These are phyloP conservation scores for Neolamprologus caudopunctatus DNA, from an alignment of 2,113 vertebrate genomes.

Conservation along the genomic window DNA sequence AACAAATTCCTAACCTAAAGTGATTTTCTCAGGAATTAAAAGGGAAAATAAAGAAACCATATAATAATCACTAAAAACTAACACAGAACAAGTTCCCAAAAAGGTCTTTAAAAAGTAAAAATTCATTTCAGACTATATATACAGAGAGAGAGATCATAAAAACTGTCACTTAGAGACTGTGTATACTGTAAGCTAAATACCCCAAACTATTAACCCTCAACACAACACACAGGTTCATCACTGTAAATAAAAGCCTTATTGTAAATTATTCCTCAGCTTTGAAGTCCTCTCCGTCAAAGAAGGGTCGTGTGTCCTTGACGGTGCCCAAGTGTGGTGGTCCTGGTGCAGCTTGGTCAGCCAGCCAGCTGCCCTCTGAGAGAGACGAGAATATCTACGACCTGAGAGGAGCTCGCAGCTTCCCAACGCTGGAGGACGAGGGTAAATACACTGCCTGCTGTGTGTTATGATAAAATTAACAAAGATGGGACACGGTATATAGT, in stretches of 20 bases:
- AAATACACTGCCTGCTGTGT: not conserved
- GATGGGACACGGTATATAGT: not conserved
- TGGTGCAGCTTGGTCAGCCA: constrained; percentile 84
- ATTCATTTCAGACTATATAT: too few relatives aligned
- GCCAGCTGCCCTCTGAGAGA: constrained; percentile 85
- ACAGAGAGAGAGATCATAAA: not conserved
- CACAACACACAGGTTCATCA: not conserved
- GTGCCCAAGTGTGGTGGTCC: constrained; percentile 81
- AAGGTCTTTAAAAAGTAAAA: not conserved
- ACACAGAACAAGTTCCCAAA: rapidly evolving
- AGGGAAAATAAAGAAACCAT: not conserved
- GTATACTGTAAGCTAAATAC: not conserved
- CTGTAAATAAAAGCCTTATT: not conserved
- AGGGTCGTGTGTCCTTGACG: constrained; percentile 82
- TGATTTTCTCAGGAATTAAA: not conserved
- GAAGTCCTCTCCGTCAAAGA: constrained; percentile 95
- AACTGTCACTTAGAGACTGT: not conserved
- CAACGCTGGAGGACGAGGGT: constrained; percentile 93
- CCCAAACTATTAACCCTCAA: not conserved
- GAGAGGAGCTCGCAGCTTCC: constrained; percentile 87
- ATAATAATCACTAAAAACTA: not conserved
- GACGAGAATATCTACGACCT: constrained; percentile 88
- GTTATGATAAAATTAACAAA: not conserved
- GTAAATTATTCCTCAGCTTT: constrained; percentile 72
- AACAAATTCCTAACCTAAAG: not conserved